Evolutionary conservation across 2,888 invertebrate species (phyloP), one percentile per base, ranked within the genome.

Genomic region (Ormia ochracea): DNA sequence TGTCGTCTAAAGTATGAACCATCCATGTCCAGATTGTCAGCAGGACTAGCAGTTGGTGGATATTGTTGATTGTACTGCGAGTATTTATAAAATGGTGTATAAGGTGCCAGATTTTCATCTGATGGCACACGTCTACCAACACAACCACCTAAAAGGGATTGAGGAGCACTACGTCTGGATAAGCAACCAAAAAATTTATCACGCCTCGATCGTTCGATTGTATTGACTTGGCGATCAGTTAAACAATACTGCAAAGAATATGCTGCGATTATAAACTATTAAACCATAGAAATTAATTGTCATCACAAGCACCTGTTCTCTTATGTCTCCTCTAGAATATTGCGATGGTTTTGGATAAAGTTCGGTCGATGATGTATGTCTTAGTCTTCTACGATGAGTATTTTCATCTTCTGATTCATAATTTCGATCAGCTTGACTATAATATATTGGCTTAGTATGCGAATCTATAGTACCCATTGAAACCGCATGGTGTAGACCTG

Each of bases 91-190:
- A 95, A 94, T 81, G 95, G 95, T 66, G 95, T 95, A 90, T 94
- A 94, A 86, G 95, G 95, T 85, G 93, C 93, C 86, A 96, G 92
- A 89, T 96, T 96, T 91, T 96, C 96, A 90, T 96, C 96, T 84
- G 96, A 96, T 84, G 96, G 96, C 84, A 94, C 94, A 87, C 95
- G 93, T 86, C 95, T 93, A 82, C 96, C 93, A 84, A 96, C 96
- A 90, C 96, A 96, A 82, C 95, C 96, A 85, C 96, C 96, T 86
- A 96, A 91, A 86, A 96, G 93, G 83, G 95, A 94, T 88, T 87
- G 88, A n/a, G 86, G 87, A 6, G 87, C 85, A 76, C 81, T 82
- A 45, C 91, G 86, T 7, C 89, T 86, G 58, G 96, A 96, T 85
- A 96, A 92, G 89, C 96, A 97, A 84, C 96, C 96, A 90, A 96